Evolutionary conservation across 2,888 invertebrate species (phyloP), one percentile per base, ranked within the genome.

Genomic region (Heliconius aoede): DNA sequence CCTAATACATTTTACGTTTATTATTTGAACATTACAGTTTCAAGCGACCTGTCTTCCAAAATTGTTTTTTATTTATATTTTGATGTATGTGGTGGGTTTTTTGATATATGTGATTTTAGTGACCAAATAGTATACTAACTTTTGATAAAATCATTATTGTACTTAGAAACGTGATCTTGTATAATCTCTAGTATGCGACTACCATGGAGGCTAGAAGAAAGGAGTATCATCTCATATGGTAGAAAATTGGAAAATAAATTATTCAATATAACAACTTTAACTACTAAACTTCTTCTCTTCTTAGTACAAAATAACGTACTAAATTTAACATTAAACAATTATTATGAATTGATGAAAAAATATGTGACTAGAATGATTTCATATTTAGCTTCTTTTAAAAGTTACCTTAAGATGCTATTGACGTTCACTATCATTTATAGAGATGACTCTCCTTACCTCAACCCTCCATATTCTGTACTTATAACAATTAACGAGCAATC

Each of bases 61-160:
- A 51, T 79, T 78, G 60, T 74, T 68, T 80, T 69, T 26, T 55
- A 55, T n/a, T 67, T 18, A 72, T 55, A 26, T 55, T 68, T 74
- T 24, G 26, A 65, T 36, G 40, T 75, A 60, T 75, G 79, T 80
- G 81, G 83, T 85, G 83, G 83, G 86, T 85, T 88, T 87, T 86
- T 84, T 81, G 79, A 88, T 85, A 68, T 51, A 87, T 87, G 89
- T 91, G 90, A 89, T 90, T 87, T 87, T 85, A 87, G 86, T 89
- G 89, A 91, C 90, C 89, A 90, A 91, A 89, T 88, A 87, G 88
- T 88, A 87, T 87, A 86, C 78, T 84, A 83, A 85, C 79, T 81
- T 86, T 86, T 84, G 82, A 84, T 86, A 85, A 84, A 84, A 80
- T 68, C 78, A 79, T 81, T 79, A 78, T 81, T 82, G 80, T 85